Percentiles rank a stretch among this genome's conserved stretches.
Evolutionary conservation across 2,113 vertebrate species (phyloP).

Genomic region (Tetrao urogallus): DNA sequence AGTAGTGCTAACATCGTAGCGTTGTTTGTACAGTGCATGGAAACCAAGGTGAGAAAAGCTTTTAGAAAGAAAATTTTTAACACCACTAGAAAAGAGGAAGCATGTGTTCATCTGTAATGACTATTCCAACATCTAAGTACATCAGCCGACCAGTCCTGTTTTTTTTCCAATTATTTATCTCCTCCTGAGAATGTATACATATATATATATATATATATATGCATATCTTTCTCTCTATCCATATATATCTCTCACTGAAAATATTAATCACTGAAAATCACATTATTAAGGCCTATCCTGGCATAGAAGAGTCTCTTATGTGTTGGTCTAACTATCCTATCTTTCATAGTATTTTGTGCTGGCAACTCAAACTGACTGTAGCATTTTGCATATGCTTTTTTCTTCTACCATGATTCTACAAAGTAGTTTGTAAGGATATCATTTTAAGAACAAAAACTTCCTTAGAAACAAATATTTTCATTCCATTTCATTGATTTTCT

Average conservation of each 20-base stretch:
- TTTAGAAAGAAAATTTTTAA: background rate
- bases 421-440: background rate
- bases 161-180: background rate
- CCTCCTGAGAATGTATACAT: background rate
- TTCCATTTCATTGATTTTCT: background rate
- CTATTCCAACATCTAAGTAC: background rate
- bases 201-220: background rate
- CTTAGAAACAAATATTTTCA: background rate
- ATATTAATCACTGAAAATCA: background rate
- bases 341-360: background rate
- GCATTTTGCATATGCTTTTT: background rate
- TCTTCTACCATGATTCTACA: background rate
- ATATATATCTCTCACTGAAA: background rate
- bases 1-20: background rate
- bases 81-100: background rate
- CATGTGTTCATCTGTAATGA: background rate
- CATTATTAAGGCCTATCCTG: background rate
- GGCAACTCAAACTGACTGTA: background rate
- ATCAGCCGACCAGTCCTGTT: background rate
- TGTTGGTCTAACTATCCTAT: background rate
- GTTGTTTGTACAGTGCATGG: background rate
- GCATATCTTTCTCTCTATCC: no score
- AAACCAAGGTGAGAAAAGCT: background rate
- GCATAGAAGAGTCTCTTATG: background rate
- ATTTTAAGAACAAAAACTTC: background rate